Conservation (phyloP, 1,140 invertebrate genomes). For the Mamestra configurata region DNA sequence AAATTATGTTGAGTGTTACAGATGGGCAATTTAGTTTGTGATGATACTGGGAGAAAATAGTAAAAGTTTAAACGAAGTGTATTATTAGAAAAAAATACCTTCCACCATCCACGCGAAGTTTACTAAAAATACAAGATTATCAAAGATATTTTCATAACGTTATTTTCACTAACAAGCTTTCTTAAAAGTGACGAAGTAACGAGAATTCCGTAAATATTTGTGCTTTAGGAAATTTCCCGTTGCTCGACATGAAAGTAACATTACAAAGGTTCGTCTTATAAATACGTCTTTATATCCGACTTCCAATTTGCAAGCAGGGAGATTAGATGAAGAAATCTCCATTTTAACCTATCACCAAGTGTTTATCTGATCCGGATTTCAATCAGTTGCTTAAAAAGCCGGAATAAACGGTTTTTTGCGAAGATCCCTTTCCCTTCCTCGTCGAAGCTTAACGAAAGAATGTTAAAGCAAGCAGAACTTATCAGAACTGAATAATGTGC, state of each 20-base stretch:
- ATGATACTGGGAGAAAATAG: neutral
- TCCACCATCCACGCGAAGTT: too few species aligned
- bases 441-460: neutral
- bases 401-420: constrained; percentile 62
- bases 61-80: neutral
- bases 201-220: constrained; percentile 33
- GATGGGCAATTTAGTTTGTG: neutral
- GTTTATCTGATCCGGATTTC: constrained; percentile 60
- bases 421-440: constrained; percentile 47
- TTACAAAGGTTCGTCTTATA: constrained; percentile 26
- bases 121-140: constrained; percentile 11
- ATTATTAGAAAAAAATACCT: too few species aligned
- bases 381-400: constrained; percentile 67
- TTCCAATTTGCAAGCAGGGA: constrained; percentile 57
- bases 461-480: constrained; percentile 35
- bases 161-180: constrained; percentile 33
- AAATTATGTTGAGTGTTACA: neutral
- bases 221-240: constrained; percentile 23
- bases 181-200: constrained; percentile 36
- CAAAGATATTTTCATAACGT: constrained; percentile 15
- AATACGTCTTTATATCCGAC: constrained; percentile 42
- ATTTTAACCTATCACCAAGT: constrained; percentile 55
- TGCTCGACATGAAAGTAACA: constrained; percentile 23
- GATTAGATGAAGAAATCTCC: constrained; percentile 58
- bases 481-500: neutral